Evolutionary conservation across 2,113 vertebrate genomes (phyloP), one percentile per base, ranked within the genome.

Genomic region (Zosterops hypoxanthus): DNA sequence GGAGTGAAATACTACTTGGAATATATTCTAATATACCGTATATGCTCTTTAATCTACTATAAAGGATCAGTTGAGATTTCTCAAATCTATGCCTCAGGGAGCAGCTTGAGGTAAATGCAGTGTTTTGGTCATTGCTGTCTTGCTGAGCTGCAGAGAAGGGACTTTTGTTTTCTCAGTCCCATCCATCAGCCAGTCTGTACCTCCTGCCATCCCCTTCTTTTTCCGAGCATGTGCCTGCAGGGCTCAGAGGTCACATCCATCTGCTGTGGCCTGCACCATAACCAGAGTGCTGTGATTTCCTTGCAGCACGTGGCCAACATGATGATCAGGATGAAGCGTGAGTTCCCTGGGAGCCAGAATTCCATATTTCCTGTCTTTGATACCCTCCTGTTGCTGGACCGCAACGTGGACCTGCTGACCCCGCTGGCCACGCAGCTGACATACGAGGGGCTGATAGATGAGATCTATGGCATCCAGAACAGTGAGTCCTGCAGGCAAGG

Each of bases 241-340:
- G 42, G 52, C 80, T 33, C 75, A 24, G 55, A 39, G 28, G 14
- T 46, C 57, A 47, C 26, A 42, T 3, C 42, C 11, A 1, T 9
- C 15, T 33, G 12, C 44, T 34, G 56, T 36, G 25, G 33, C 63
- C 71, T 82, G 39, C 21, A 18, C 52, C 5, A 1, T 72, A 49
- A 93, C 56, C 85, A 82, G 68, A 31, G 3, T 3, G 0, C 2
- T 8, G 1, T 7, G 42, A 13, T 92, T 88, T 95, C 56, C 29
- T 94, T 87, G 41, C 96, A 99, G 99, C 99, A 99, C 16, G 99
- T 99, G 79, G 99, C 99, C 87, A 99, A 99, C 84, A 99, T 99
- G 99, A 99, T 99, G 99, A 98, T 99, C 96, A 98, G 99, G 94
- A 99, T 99, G 99, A 99, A 99, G 98, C 98, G 99, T 0, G 99